These are phyloP conservation scores for Fopius arisanus DNA, from an alignment of 1,140 invertebrate genomes.

Conservation along the genomic window DNA sequence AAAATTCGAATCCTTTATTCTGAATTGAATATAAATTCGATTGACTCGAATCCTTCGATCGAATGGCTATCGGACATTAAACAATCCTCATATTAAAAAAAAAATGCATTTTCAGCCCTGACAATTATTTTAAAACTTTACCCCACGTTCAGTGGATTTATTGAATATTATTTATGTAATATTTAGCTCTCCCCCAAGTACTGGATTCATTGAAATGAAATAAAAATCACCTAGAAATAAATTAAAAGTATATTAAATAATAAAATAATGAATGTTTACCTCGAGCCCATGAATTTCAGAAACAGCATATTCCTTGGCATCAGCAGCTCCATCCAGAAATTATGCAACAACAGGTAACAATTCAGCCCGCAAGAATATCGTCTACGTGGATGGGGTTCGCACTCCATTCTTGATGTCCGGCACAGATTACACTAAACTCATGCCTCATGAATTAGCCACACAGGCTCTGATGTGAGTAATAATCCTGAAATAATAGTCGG, in stretches of 20 bases:
- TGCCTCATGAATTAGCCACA: slow-evolving; percentile 94
- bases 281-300: neutral
- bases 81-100: too few relatives aligned
- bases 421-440: slow-evolving; percentile 90
- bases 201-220: too few relatives aligned
- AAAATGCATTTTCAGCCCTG: too few relatives aligned
- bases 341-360: slow-evolving; percentile 48
- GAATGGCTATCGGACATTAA: too few relatives aligned
- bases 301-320: neutral
- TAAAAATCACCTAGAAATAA: too few relatives aligned
- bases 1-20: neutral
- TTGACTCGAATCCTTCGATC: too few relatives aligned
- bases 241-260: too few relatives aligned
- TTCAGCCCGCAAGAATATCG: slow-evolving; percentile 81
- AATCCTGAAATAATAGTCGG: slow-evolving; percentile 2
- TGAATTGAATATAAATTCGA: too few relatives aligned
- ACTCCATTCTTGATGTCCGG: slow-evolving; percentile 96
- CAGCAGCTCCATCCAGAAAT: slow-evolving; percentile 32
- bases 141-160: too few relatives aligned
- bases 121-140: too few relatives aligned
- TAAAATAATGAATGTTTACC: neutral
- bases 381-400: slow-evolving; percentile 94
- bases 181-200: too few relatives aligned
- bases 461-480: slow-evolving; percentile 84
- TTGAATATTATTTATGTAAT: too few relatives aligned